These are phyloP conservation scores for Agrotis clavis DNA, from an alignment of 2,888 invertebrate species.

Conservation along the genomic window DNA sequence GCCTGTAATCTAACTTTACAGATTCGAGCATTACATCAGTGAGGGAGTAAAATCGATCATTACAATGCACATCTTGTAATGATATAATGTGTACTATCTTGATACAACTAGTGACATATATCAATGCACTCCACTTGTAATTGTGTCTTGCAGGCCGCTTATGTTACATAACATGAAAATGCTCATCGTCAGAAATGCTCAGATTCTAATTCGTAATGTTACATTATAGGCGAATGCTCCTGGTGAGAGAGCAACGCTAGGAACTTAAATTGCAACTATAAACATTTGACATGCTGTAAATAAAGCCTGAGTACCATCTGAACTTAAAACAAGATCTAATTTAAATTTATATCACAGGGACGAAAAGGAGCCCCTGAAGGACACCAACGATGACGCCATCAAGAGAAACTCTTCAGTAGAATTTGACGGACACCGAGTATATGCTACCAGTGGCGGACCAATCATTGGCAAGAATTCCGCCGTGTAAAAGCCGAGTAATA, in stretches of 20 bases:
- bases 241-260: not conserved
- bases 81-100: too few species aligned
- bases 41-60: too few species aligned
- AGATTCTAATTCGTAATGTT: not conserved
- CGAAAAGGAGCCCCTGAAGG: conserved; percentile 95
- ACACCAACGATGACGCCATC: conserved; percentile 92
- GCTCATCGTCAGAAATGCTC: too few species aligned
- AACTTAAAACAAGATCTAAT: conserved; percentile 30
- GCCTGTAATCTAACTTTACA: too few species aligned
- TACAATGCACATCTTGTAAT: too few species aligned
- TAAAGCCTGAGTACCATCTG: conserved; percentile 58
- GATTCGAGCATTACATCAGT: too few species aligned
- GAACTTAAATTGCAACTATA: conserved; percentile 38
- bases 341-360: conserved; percentile 88
- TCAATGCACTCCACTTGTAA: too few species aligned
- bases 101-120: too few species aligned
- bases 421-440: conserved; percentile 95
- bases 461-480: conserved; percentile 98
- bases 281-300: conserved; percentile 60
- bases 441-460: conserved; percentile 95
- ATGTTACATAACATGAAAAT: too few species aligned
- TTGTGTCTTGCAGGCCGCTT: too few species aligned
- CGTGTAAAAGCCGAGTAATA: conserved; percentile 88
- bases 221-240: too few species aligned
- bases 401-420: conserved; percentile 95